Evolutionary conservation across 2,113 vertebrate species (phyloP).

Genomic region (Burhinus oedicnemus): DNA sequence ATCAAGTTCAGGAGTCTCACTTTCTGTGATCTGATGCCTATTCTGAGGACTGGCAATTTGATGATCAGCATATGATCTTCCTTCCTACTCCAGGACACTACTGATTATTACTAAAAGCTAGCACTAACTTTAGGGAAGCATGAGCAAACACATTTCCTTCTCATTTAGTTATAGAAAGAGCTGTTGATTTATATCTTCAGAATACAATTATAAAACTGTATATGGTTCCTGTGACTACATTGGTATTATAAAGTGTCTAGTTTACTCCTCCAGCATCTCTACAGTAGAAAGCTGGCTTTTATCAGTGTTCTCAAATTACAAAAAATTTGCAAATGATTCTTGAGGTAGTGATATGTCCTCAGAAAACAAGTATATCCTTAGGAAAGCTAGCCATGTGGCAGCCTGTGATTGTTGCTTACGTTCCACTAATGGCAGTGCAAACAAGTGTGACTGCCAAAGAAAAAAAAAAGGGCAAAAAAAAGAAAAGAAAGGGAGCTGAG

Average conservation of each 20-base stretch:
- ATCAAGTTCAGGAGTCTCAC: background rate
- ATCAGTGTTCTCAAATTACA: background rate
- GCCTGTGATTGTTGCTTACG: background rate
- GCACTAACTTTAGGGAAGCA: background rate
- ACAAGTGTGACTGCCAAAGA: background rate
- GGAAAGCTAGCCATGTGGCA: background rate
- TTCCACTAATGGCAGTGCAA: background rate
- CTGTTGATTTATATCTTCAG: background rate
- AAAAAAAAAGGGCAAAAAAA: too few species aligned
- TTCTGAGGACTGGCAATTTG: background rate
- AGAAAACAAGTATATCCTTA: background rate
- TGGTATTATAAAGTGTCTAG: background rate
- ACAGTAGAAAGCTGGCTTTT: background rate
- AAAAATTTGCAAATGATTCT: background rate
- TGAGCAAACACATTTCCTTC: background rate
- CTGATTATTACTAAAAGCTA: background rate
- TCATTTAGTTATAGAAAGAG: background rate
- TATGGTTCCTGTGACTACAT: background rate
- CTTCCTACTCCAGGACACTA: background rate
- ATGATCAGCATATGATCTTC: background rate
- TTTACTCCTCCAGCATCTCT: background rate
- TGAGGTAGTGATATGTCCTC: background rate
- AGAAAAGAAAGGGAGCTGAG: background rate
- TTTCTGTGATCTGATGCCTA: background rate
- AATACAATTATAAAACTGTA: background rate